Evolutionary conservation across 2,113 vertebrate genomes (phyloP).

Genomic region (Syngnathus floridae): DNA sequence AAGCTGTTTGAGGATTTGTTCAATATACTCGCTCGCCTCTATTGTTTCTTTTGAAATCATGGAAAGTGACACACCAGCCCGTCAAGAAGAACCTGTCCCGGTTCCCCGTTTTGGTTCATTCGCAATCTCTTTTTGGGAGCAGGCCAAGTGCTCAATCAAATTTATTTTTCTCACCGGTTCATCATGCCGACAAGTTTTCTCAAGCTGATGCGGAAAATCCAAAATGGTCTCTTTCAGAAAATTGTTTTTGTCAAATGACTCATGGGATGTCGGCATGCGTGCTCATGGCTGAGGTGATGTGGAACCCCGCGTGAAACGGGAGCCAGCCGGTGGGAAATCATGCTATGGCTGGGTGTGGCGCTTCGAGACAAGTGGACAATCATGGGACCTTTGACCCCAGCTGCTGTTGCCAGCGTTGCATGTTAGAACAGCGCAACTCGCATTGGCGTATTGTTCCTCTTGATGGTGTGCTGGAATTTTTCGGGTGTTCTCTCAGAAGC

Average conservation of each 20-base stretch:
- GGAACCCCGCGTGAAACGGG: slow-evolving; percentile 50
- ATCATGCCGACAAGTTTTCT: neutral
- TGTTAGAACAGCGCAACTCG: slow-evolving; percentile 20
- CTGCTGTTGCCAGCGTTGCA: slow-evolving; percentile 41
- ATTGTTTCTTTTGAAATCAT: neutral
- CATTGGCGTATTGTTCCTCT: slow-evolving; percentile 7
- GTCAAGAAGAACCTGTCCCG: slow-evolving; percentile 10
- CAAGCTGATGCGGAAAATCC: neutral
- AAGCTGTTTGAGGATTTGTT: neutral
- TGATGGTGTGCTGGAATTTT: slow-evolving; percentile 1
- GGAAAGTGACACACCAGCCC: slow-evolving; percentile 12
- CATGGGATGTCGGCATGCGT: slow-evolving; percentile 22
- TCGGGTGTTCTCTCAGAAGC: slow-evolving; percentile 13
- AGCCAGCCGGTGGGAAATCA: slow-evolving; percentile 58
- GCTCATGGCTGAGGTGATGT: slow-evolving; percentile 35
- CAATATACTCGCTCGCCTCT: neutral
- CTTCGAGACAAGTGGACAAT: slow-evolving; percentile 48
- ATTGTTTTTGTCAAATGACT: neutral
- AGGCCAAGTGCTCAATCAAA: slow-evolving; percentile 9
- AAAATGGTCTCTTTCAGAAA: neutral
- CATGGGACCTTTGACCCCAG: slow-evolving; percentile 65
- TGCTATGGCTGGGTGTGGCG: slow-evolving; percentile 59
- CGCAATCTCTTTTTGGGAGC: slow-evolving; percentile 7
- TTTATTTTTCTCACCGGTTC: neutral
- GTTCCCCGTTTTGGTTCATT: slow-evolving; percentile 7